These are phyloP conservation scores for Stegana nigrithorax DNA, from an alignment of 2,888 invertebrate genomes.

Conservation along the genomic window DNA sequence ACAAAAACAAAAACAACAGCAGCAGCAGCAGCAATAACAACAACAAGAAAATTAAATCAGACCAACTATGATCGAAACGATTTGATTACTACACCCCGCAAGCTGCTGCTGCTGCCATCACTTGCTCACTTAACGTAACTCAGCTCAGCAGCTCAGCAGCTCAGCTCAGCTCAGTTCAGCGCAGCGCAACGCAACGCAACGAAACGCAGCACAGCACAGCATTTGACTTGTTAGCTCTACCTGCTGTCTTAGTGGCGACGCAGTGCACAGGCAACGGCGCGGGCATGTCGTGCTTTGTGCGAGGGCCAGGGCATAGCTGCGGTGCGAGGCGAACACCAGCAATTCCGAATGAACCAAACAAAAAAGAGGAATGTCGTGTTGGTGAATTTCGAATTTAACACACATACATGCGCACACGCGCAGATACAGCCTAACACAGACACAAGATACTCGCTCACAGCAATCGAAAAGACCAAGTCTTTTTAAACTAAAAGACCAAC, in stretches of 20 bases:
- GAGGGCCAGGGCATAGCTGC: slow-evolving; percentile 31
- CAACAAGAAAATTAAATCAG: no score
- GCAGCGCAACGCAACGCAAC: no score
- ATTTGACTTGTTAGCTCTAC: slow-evolving; percentile 5
- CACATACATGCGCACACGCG: neutral
- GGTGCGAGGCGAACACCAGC: slow-evolving; percentile 17
- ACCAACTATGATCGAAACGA: slow-evolving; percentile 30
- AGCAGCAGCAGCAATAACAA: no score
- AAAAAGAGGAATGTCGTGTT: slow-evolving; percentile 39
- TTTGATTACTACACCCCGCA: no score
- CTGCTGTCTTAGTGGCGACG: slow-evolving; percentile 4
- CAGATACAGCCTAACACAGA: neutral
- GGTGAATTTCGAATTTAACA: slow-evolving; percentile 17
- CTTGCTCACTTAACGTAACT: neutral
- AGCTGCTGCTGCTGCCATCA: neutral
- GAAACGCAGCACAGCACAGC: no score
- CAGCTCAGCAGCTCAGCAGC: no score
- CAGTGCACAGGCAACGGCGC: no score
- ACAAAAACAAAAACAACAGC: slow-evolving; percentile 4
- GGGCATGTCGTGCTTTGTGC: no score
- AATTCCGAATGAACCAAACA: slow-evolving; percentile 41
- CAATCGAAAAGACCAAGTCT: no score
- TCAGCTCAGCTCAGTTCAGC: no score
- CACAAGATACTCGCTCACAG: neutral
- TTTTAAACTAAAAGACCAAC: neutral